These are phyloP conservation scores for Halcyon badia DNA, from an alignment of 2,797 vertebrate genomes.

Conservation along the genomic window DNA sequence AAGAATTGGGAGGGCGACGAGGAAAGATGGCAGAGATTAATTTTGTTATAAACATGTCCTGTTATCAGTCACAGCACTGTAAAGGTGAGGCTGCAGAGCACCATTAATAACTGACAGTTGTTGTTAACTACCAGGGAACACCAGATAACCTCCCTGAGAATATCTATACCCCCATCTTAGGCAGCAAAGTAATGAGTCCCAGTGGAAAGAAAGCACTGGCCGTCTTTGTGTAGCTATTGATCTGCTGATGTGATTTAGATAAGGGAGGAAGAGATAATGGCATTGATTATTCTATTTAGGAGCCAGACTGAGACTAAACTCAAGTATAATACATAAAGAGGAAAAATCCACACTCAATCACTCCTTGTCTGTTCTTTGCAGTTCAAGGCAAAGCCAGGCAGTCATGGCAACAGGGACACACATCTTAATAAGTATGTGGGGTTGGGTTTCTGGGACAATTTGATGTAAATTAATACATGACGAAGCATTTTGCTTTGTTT, in stretches of 20 bases:
- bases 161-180: slow-evolving; percentile 75
- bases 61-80: background rate
- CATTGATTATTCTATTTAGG: slow-evolving; percentile 88
- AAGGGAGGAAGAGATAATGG: slow-evolving; percentile 85
- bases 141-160: slow-evolving; percentile 78
- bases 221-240: slow-evolving; percentile 85
- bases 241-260: slow-evolving; percentile 87
- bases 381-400: slow-evolving; percentile 51
- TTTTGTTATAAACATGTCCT: slow-evolving; percentile 26
- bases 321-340: slow-evolving; percentile 75
- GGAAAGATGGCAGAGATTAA: background rate
- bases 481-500: background rate
- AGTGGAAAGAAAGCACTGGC: slow-evolving; percentile 75
- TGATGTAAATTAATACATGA: background rate
- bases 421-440: slow-evolving; percentile 70
- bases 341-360: slow-evolving; percentile 61
- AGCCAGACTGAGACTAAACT: slow-evolving; percentile 80
- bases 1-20: background rate
- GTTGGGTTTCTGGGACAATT: slow-evolving; percentile 47
- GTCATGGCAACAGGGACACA: slow-evolving; percentile 35
- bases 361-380: slow-evolving; percentile 63
- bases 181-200: slow-evolving; percentile 83
- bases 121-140: slow-evolving; percentile 79
- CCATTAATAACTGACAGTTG: slow-evolving; percentile 79
- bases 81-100: slow-evolving; percentile 37